Evolutionary conservation across 2,113 vertebrate genomes (phyloP).

Genomic region (Labeo rohita): DNA sequence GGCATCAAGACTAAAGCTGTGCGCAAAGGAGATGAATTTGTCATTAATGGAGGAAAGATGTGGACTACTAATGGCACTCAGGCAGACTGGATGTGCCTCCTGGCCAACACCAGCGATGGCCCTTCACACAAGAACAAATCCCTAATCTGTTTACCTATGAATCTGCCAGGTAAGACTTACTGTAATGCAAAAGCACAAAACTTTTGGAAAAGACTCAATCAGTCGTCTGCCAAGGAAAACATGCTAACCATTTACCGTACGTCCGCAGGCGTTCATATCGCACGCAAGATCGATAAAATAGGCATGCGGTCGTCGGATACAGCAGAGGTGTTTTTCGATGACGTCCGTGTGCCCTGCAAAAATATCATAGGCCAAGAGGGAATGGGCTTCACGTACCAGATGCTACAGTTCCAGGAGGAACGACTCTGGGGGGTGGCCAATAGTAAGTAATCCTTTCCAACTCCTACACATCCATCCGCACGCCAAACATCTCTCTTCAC

Average conservation of each 20-base stretch:
- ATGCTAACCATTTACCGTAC: not conserved
- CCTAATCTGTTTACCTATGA: slow-evolving; percentile 84
- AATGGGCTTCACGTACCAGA: slow-evolving; percentile 87
- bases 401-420: slow-evolving; percentile 89
- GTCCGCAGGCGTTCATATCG: slow-evolving; percentile 76
- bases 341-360: slow-evolving; percentile 79
- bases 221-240: not conserved
- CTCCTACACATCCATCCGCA: slow-evolving; percentile 1
- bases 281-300: slow-evolving; percentile 84
- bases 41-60: slow-evolving; percentile 85
- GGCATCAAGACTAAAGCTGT: slow-evolving; percentile 82
- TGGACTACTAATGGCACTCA: slow-evolving; percentile 80
- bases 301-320: slow-evolving; percentile 87
- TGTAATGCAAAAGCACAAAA: not conserved
- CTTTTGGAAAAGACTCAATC: too few species aligned
- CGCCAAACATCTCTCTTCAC: not conserved
- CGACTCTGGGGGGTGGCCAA: slow-evolving; percentile 79
- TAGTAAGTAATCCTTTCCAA: slow-evolving; percentile 70
- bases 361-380: slow-evolving; percentile 85
- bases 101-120: slow-evolving; percentile 80
- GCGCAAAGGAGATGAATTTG: slow-evolving; percentile 77
- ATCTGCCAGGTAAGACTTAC: slow-evolving; percentile 74
- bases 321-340: slow-evolving; percentile 85
- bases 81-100: slow-evolving; percentile 84
- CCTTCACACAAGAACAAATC: slow-evolving; percentile 81